phyloP scores from a whole-genome alignment of 2,888 invertebrate species.

The Oegoconia quadripuncta region DNA sequence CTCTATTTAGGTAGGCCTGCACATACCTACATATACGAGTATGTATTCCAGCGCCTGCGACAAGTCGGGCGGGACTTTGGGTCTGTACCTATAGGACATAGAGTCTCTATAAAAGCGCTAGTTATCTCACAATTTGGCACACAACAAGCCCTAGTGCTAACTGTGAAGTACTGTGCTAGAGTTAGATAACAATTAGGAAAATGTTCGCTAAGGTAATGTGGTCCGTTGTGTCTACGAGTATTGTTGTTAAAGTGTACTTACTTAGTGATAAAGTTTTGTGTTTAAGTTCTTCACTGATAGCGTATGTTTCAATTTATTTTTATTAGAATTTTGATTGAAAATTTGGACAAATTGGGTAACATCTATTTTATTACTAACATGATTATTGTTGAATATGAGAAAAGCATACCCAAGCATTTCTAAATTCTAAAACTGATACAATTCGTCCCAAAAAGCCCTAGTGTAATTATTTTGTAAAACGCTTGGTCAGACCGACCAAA shows the following conservation, averaged over 20 bases:
- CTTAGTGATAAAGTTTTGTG: too few relatives aligned
- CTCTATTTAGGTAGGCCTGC: slow-evolving; percentile 21
- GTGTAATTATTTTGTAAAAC: too few relatives aligned
- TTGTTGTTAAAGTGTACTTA: not conserved
- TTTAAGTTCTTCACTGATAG: too few relatives aligned
- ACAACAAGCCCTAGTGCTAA: slow-evolving; percentile 64
- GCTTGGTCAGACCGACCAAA: too few relatives aligned
- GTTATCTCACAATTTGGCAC: slow-evolving; percentile 69
- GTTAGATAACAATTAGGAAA: slow-evolving; percentile 47
- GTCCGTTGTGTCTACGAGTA: not conserved
- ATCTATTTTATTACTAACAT: too few relatives aligned
- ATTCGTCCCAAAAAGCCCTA: too few relatives aligned
- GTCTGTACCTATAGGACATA: slow-evolving; percentile 62
- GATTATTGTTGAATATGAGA: too few relatives aligned
- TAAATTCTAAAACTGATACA: too few relatives aligned
- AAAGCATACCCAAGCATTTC: too few relatives aligned
- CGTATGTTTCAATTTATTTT: too few relatives aligned
- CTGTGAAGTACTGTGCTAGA: slow-evolving; percentile 53
- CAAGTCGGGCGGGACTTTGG: slow-evolving; percentile 44
- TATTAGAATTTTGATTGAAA: too few relatives aligned
- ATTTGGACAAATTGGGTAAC: too few relatives aligned
- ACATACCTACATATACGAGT: slow-evolving; percentile 32
- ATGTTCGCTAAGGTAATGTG: slow-evolving; percentile 69
- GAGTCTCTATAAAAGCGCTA: slow-evolving; percentile 66
- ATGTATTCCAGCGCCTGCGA: slow-evolving; percentile 45